These are phyloP conservation scores for Dreissena polymorpha DNA, from an alignment of 1,140 invertebrate genomes.

Conservation along the genomic window DNA sequence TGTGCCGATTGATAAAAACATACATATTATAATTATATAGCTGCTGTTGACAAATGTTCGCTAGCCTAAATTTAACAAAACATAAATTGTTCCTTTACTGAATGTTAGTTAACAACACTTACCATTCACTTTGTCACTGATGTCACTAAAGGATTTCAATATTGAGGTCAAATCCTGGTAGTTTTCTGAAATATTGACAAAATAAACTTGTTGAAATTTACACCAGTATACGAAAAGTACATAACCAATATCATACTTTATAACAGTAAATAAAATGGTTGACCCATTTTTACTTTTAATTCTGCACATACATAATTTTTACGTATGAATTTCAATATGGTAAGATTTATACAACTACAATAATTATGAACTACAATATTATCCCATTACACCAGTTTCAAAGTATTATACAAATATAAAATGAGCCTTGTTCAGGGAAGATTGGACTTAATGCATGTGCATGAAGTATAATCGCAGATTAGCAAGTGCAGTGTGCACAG, in stretches of 20 bases:
- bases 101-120: slow-evolving; percentile 50
- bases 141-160: slow-evolving; percentile 90
- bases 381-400: background rate
- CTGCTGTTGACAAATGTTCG: no score
- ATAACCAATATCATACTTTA: background rate
- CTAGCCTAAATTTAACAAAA: no score
- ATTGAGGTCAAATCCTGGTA: slow-evolving; percentile 93
- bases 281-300: background rate
- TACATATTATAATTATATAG: no score
- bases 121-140: slow-evolving; percentile 88
- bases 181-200: slow-evolving; percentile 82
- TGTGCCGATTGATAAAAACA: no score
- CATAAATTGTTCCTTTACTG: no score
- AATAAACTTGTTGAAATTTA: slow-evolving; percentile 22
- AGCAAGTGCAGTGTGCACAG: no score
- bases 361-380: background rate
- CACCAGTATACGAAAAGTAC: background rate
- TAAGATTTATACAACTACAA: background rate
- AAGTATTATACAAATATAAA: background rate
- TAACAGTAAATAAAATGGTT: background rate
- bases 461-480: no score
- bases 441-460: background rate
- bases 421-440: background rate
- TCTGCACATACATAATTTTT: background rate
- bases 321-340: background rate